Percentiles rank a stretch among this genome's conserved stretches.
These are phyloP conservation scores for Oenanthe melanoleuca DNA, from an alignment of 2,113 vertebrate species.

Conservation along the genomic window DNA sequence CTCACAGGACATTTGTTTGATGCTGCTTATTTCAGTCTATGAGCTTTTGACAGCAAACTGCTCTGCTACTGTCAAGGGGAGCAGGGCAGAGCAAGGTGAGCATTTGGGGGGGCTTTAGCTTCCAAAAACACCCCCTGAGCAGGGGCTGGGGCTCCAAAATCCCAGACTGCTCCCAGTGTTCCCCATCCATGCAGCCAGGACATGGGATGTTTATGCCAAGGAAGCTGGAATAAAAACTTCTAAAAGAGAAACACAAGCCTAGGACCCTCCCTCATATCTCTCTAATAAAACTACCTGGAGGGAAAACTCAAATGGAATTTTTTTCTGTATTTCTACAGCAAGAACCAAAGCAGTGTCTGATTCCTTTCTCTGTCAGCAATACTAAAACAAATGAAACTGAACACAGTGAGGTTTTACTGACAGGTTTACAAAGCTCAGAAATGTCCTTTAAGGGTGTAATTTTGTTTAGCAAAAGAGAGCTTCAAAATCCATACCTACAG, in stretches of 20 bases:
- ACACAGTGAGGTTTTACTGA: neutral
- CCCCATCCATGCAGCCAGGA: neutral
- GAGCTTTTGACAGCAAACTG: neutral
- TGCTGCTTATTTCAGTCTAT: neutral
- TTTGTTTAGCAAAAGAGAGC: neutral
- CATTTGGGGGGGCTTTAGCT: neutral
- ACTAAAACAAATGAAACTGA: neutral
- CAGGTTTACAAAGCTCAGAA: neutral
- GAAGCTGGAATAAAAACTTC: neutral
- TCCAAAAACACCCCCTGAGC: neutral
- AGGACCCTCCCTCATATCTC: fast-evolving
- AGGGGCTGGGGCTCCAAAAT: neutral
- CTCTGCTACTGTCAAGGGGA: neutral
- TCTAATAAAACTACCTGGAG: neutral
- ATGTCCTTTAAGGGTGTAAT: neutral
- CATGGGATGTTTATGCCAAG: fast-evolving
- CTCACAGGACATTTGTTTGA: neutral
- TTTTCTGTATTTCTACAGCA: neutral
- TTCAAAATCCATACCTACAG: neutral
- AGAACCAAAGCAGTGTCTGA: neutral
- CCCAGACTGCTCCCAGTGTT: neutral
- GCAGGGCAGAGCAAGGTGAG: neutral
- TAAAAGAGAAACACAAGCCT: neutral
- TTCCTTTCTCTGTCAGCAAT: neutral
- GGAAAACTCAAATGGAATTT: neutral